Base-by-base conservation (phyloP, 2,113 vertebrate species). In the Rhinogobius similis region DNA sequence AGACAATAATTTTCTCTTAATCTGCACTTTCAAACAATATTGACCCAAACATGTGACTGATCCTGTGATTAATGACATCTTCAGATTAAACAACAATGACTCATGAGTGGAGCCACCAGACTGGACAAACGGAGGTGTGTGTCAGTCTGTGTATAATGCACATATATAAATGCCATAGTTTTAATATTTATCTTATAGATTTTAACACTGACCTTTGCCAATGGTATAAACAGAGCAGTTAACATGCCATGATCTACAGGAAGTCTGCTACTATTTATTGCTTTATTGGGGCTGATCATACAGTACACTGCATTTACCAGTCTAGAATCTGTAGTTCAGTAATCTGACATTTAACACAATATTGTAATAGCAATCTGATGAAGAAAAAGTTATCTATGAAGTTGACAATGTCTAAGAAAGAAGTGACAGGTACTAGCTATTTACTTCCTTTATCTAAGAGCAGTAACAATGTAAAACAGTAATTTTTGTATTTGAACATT, bases 1-100 rank as follows among this genome's bases (percentile, higher is more conserved):
- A 46, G 62, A 9, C 10, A 12, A 65, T 62, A 26, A 24, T 36
- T 66, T 73, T 26, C 26, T 26, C 55, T 67, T 58, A 16, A 67
- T 61, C 27, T 78, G 38, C 26, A 1, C 65, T 39, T 71, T 11
- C 16, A 48, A 18, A 13, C 65, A 66, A 77, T 5, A 69, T 18
- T 44, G 59, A 68, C 75, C 77, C 63, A 53, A 44, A 73, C 0
- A 32, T 16, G 14, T 27, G 11, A 7, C 3, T 23, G 9, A 65
- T 26, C 21, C 18, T 20, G 62, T 72, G 59, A 52, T 46, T 10
- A 29, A 61, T 20, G 13, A 79, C 20, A 5, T 36, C 18, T 11
- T n/a, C 9, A 61, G 3, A 38, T 29, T 21, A n/a, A 61, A 61
- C 29, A 61, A 29, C 11, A 26, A 27, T 56, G 53, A 56, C 29